Percentiles rank a stretch among this genome's conserved stretches.
Evolutionary conservation across 1,140 invertebrate genomes (phyloP).

Genomic region (Papilio glaucus): DNA sequence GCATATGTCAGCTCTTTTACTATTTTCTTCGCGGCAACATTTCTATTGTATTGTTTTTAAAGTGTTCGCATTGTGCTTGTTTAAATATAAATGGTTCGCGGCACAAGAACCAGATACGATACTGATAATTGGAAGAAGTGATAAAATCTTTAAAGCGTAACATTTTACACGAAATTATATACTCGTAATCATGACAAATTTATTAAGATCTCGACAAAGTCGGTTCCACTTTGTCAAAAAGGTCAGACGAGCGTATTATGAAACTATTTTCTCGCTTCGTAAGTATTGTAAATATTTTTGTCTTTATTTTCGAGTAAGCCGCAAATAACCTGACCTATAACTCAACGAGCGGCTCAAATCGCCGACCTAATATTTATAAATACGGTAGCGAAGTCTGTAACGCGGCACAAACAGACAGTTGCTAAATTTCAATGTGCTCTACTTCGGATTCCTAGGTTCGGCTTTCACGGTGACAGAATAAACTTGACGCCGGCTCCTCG

Average conservation of each 20-base stretch:
- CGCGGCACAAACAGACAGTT: slow-evolving; percentile 76
- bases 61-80: slow-evolving; percentile 34
- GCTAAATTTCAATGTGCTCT: slow-evolving; percentile 81
- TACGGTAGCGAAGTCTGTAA: slow-evolving; percentile 76
- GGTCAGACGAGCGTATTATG: slow-evolving; percentile 18
- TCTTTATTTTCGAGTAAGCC: slow-evolving; percentile 63
- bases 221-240: slow-evolving; percentile 12
- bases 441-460: slow-evolving; percentile 71
- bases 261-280: slow-evolving; percentile 30
- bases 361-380: slow-evolving; percentile 79
- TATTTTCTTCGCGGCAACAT: slow-evolving; percentile 59
- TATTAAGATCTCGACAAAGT: slow-evolving; percentile 15
- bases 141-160: slow-evolving; percentile 20
- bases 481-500: slow-evolving; percentile 51
- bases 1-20: slow-evolving; percentile 67
- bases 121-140: slow-evolving; percentile 18
- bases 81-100: slow-evolving; percentile 26
- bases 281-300: slow-evolving; percentile 50
- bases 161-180: slow-evolving; percentile 18
- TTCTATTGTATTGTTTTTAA: slow-evolving; percentile 41
- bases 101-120: neutral
- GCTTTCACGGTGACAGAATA: slow-evolving; percentile 65
- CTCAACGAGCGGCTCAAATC: slow-evolving; percentile 67
- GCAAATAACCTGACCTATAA: slow-evolving; percentile 77
- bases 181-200: slow-evolving; percentile 24